These are phyloP conservation scores for Drosophila tsacasi DNA, from an alignment of 1,140 invertebrate species.

Conservation along the genomic window DNA sequence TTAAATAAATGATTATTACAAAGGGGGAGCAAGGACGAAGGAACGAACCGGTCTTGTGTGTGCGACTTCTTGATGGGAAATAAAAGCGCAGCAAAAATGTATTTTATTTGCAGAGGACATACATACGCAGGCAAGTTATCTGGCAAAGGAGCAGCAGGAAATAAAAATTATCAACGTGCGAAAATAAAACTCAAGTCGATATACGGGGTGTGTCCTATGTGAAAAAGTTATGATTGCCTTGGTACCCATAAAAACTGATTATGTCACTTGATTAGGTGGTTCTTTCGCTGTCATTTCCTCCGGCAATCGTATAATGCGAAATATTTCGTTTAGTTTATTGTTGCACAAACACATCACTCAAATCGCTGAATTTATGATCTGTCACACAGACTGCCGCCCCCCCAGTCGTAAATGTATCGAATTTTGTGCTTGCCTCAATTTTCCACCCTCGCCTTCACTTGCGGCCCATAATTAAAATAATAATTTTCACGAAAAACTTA, in stretches of 20 bases:
- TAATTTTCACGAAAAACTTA: constrained; percentile 82
- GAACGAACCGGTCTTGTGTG: background rate
- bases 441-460: constrained; percentile 30
- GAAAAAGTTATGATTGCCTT: constrained; percentile 72
- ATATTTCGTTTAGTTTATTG: constrained; percentile 51
- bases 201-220: constrained; percentile 10
- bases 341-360: constrained; percentile 53
- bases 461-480: constrained; percentile 76
- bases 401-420: constrained; percentile 62
- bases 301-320: constrained; percentile 50
- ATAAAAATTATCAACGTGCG: constrained; percentile 82
- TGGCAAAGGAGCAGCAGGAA: constrained; percentile 39
- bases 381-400: constrained; percentile 8
- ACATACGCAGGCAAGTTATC: constrained; percentile 20
- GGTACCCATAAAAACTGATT: constrained; percentile 74
- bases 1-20: constrained; percentile 83
- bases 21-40: constrained; percentile 20
- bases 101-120: constrained; percentile 72
- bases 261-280: constrained; percentile 73
- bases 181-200: constrained; percentile 66
- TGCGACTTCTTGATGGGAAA: constrained; percentile 50
- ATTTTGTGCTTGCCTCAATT: constrained; percentile 27
- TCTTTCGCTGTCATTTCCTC: constrained; percentile 33
- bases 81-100: constrained; percentile 70
- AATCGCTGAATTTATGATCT: constrained; percentile 77